A percentile compares a stretch with the other conserved stretches of the same genome.
Conservation (phyloP, 1,140 invertebrate genomes). For the Theocolax elegans region DNA sequence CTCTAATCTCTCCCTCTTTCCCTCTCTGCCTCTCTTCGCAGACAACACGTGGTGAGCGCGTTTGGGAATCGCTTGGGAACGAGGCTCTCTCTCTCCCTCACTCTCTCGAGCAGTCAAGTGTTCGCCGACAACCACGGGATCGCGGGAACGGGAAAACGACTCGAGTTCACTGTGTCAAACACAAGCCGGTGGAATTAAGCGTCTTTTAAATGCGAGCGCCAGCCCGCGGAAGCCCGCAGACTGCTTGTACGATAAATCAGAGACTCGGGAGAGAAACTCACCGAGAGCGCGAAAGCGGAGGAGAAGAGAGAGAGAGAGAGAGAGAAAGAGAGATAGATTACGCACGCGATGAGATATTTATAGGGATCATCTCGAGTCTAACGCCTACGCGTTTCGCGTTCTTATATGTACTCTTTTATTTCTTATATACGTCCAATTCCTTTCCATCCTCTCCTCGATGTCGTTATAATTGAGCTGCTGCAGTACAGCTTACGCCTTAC, state of each 20-base stretch:
- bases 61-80: background rate
- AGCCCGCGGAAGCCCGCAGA: background rate
- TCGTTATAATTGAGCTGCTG: too few relatives aligned
- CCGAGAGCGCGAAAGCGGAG: too few relatives aligned
- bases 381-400: background rate
- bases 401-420: background rate
- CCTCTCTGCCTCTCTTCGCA: too few relatives aligned
- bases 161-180: too few relatives aligned
- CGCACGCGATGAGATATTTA: background rate
- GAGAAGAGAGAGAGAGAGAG: too few relatives aligned
- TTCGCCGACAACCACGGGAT: too few relatives aligned
- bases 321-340: background rate
- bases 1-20: too few relatives aligned
- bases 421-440: background rate
- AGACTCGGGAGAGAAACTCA: too few relatives aligned
- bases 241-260: too few relatives aligned
- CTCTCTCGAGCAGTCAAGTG: background rate
- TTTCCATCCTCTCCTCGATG: background rate
- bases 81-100: background rate
- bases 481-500: too few relatives aligned
- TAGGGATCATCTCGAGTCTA: background rate
- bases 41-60: slow-evolving; percentile 34
- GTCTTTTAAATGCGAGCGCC: background rate
- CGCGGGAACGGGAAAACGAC: background rate
- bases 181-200: too few relatives aligned